Conservation (phyloP, 1,140 invertebrate species). For the Araneus ventricosus region DNA sequence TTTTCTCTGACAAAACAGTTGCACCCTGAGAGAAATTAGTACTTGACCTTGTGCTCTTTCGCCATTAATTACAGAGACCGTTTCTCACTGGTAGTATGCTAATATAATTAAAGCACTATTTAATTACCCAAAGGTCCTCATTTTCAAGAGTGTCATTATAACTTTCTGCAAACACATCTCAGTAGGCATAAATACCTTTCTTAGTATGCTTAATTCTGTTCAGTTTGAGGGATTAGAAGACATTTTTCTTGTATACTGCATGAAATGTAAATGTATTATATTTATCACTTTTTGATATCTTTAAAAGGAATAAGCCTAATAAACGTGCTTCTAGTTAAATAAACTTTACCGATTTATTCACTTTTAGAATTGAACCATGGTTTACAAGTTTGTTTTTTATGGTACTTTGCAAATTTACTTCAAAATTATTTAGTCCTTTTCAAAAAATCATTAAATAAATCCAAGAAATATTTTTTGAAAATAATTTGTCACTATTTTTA, state of each 20-base stretch:
- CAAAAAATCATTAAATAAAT: too few relatives aligned
- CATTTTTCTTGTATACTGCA: background rate
- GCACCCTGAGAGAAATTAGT: background rate
- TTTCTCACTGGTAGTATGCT: background rate
- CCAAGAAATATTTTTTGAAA: too few relatives aligned
- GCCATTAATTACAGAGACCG: constrained; percentile 23
- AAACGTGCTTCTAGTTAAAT: background rate
- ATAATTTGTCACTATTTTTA: too few relatives aligned
- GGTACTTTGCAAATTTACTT: too few relatives aligned
- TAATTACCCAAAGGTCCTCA: constrained; percentile 47
- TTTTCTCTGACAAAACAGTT: background rate
- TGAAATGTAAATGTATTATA: background rate
- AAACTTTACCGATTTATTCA: background rate
- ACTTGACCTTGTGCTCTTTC: background rate
- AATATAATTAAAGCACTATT: constrained; percentile 53
- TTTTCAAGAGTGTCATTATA: constrained; percentile 43
- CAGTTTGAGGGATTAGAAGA: background rate
- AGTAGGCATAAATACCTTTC: background rate
- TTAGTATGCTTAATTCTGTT: background rate
- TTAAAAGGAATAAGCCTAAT: background rate
- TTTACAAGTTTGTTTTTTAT: too few relatives aligned
- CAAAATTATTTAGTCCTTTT: too few relatives aligned
- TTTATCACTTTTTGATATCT: background rate
- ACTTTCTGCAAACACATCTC: background rate
- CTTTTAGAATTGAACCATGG: too few relatives aligned